Percentiles rank a stretch among this genome's conserved stretches.
Conservation (phyloP, 2,113 vertebrate genomes). For the Bothrops jararaca region DNA sequence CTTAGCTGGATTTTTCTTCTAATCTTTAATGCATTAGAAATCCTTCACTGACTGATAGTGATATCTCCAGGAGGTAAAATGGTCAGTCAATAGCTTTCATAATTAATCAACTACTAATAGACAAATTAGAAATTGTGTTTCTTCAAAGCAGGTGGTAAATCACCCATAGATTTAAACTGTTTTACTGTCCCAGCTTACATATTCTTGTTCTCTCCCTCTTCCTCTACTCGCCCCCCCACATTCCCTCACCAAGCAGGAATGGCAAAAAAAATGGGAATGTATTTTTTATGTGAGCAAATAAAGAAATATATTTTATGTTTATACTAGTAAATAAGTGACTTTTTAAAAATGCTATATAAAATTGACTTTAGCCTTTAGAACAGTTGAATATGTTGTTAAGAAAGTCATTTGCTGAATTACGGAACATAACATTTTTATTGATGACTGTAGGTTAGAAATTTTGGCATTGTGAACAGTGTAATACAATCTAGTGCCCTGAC, state of each 20-base stretch:
- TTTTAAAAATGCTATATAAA: constrained; percentile 61
- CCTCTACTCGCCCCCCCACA: rapidly evolving
- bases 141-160: constrained; percentile 58
- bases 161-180: constrained; percentile 63
- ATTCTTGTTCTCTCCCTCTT: neutral
- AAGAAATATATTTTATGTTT: constrained; percentile 77
- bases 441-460: constrained; percentile 76
- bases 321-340: constrained; percentile 75
- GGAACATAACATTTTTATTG: constrained; percentile 78
- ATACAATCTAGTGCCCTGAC: constrained; percentile 64
- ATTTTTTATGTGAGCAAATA: constrained; percentile 73
- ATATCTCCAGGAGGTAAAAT: constrained; percentile 60
- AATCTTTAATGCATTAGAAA: constrained; percentile 52
- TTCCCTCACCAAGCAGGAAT: constrained; percentile 55
- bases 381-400: constrained; percentile 77
- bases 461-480: constrained; percentile 68
- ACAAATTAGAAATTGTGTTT: constrained; percentile 58
- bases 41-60: constrained; percentile 52
- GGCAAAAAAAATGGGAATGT: constrained; percentile 66
- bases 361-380: constrained; percentile 78
- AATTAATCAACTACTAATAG: constrained; percentile 68
- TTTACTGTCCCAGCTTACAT: constrained; percentile 21
- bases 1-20: constrained; percentile 8
- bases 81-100: constrained; percentile 64
- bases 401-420: constrained; percentile 81